A percentile compares a stretch with the other conserved stretches of the same genome.
These are phyloP conservation scores for Anableps anableps DNA, from an alignment of 2,797 vertebrate species.

Conservation along the genomic window DNA sequence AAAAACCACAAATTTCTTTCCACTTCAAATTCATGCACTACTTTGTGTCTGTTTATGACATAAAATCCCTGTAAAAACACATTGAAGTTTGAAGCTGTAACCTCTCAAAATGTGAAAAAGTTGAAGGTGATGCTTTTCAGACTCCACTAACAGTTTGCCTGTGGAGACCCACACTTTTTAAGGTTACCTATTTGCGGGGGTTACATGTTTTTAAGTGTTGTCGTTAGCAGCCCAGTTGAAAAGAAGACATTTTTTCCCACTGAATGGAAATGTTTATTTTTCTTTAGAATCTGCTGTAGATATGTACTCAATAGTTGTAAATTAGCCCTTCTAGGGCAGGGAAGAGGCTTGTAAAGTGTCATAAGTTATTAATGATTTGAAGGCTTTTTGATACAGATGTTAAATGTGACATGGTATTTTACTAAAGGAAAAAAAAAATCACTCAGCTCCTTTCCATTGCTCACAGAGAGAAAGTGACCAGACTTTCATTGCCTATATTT, in stretches of 20 bases:
- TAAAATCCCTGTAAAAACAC: too few relatives aligned
- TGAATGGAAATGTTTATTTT: background rate
- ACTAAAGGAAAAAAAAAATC: background rate
- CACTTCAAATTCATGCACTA: too few relatives aligned
- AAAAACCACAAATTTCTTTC: too few relatives aligned
- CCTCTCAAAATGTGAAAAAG: too few relatives aligned
- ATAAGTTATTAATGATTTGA: background rate
- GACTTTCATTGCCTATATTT: conserved; percentile 54
- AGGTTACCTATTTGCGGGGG: too few relatives aligned
- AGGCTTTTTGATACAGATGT: background rate
- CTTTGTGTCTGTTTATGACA: too few relatives aligned
- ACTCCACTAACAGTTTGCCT: too few relatives aligned
- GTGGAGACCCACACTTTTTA: too few relatives aligned
- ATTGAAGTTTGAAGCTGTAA: too few relatives aligned
- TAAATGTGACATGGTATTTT: background rate
- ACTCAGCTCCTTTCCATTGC: conserved; percentile 7
- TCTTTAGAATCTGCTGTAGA: background rate
- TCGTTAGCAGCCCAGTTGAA: too few relatives aligned
- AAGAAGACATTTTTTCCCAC: background rate
- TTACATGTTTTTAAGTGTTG: too few relatives aligned
- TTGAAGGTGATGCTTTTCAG: too few relatives aligned
- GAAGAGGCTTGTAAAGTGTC: background rate
- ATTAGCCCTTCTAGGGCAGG: background rate
- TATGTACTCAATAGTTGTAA: background rate
- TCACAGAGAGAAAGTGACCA: conserved; percentile 63